Evolutionary conservation across 1,140 invertebrate species (phyloP), one percentile per base, ranked within the genome.

Genomic region (Aphaenogaster ashmeadi): DNA sequence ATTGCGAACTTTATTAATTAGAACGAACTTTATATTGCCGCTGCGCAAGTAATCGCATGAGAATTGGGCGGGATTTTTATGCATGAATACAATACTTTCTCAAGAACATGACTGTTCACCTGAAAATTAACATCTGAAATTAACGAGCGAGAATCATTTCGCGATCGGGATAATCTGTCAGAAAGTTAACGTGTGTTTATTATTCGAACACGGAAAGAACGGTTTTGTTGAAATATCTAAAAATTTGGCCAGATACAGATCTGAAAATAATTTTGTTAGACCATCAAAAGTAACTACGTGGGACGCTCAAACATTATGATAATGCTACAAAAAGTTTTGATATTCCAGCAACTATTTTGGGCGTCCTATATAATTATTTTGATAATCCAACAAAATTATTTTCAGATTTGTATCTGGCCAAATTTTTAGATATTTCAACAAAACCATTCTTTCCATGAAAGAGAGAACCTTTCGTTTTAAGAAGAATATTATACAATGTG

Each of bases 1-100:
- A 15, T 77, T 44, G 52, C 74, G 3, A 78, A 78, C 27, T 78
- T 64, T 64, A 64, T 78, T 78, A 77, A 77, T 77, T 77, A 62
- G 64, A 36, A 78, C 27, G 27, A 78, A 64, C 41, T 78, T 78
- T 78, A 47, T 78, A 27, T 64, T 21, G 9, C 9, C 21, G 56
- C 7, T 78, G 38, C 6, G 9, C 15, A 27, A 44, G 74, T 64
- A 44, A 44, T 69, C 4, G 64, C 21, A 15, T n/a, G 27, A 71
- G n/a, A 81, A 81, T 81, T 78, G n/a, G 33, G 18, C 8, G 13
- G 13, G 15, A 81, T 71, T 71, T n/a, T 58, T 78, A 36, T 71
- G n/a, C 52, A 58, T 2, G 13, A 58, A 41, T 77, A 27, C 36
- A 56, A 75, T 56, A 75, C 15, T 77, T 41, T 60, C 15, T 41